These are phyloP conservation scores for Myotis davidii DNA, from an alignment of 2,113 vertebrate species.

Conservation along the genomic window DNA sequence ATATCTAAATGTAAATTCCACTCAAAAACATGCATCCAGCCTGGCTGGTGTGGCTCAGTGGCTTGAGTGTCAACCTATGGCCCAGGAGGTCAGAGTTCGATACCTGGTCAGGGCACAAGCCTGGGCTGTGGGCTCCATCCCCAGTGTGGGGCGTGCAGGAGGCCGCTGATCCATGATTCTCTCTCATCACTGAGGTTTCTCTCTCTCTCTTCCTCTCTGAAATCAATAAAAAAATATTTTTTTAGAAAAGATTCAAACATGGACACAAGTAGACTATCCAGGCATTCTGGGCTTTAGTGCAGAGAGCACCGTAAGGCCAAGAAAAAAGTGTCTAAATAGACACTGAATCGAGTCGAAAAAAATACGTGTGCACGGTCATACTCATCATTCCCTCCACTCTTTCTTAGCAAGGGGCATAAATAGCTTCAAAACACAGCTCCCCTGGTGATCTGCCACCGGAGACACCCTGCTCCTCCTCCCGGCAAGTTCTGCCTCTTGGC, in stretches of 20 bases:
- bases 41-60: too few species aligned
- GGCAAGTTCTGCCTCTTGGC: neutral
- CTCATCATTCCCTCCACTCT: constrained; percentile 1
- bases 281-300: neutral
- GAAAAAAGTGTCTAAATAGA: neutral
- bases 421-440: constrained; percentile 51
- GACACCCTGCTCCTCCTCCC: constrained; percentile 36
- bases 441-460: constrained; percentile 66
- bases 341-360: neutral
- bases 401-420: constrained; percentile 58
- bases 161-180: too few species aligned
- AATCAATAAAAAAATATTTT: too few species aligned
- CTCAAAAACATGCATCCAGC: neutral
- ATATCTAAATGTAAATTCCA: constrained; percentile 34
- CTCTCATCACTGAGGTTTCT: too few species aligned
- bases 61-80: too few species aligned
- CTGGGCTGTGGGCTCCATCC: too few species aligned
- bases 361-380: constrained; percentile 46
- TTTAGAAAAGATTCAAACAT: neutral
- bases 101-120: too few species aligned
- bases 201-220: too few species aligned
- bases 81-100: too few species aligned
- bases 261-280: neutral
- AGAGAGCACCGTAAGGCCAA: neutral
- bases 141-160: too few species aligned